Conservation (phyloP, 2,113 vertebrate genomes). For the Hydropotes inermis region DNA sequence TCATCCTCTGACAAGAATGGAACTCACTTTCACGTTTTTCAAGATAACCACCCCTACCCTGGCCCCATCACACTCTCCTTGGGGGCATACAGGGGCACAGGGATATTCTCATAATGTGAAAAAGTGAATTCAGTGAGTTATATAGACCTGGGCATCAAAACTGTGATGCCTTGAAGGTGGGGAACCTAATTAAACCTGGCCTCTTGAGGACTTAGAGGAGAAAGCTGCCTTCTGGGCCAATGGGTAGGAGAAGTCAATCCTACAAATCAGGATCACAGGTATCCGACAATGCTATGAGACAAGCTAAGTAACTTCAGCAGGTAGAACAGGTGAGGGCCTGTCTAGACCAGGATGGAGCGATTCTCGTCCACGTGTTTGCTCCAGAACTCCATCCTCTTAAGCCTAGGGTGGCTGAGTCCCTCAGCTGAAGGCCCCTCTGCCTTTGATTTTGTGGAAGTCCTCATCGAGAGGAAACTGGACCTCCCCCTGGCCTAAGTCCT, state of each 20-base stretch:
- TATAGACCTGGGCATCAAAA: neutral
- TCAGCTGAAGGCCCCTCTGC: neutral
- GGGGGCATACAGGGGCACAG: neutral
- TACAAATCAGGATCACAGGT: neutral
- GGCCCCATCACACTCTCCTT: neutral
- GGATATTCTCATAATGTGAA: neutral
- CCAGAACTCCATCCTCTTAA: neutral
- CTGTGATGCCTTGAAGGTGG: neutral
- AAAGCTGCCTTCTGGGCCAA: neutral
- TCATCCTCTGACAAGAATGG: neutral
- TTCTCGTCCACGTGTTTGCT: neutral
- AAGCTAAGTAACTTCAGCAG: neutral
- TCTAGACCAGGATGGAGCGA: neutral
- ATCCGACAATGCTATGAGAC: neutral
- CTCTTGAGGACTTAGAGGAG: neutral
- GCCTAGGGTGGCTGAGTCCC: neutral
- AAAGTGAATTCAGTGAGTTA: neutral
- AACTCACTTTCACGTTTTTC: no score
- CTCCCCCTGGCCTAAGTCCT: neutral
- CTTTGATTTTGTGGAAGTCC: neutral
- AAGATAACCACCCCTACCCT: neutral
- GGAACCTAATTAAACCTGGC: neutral
- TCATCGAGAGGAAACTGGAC: neutral
- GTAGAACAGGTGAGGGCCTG: neutral
- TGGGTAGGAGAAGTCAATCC: neutral